Evolutionary conservation across 1,140 invertebrate species (phyloP), one percentile per base, ranked within the genome.

Genomic region (Psix sp.): DNA sequence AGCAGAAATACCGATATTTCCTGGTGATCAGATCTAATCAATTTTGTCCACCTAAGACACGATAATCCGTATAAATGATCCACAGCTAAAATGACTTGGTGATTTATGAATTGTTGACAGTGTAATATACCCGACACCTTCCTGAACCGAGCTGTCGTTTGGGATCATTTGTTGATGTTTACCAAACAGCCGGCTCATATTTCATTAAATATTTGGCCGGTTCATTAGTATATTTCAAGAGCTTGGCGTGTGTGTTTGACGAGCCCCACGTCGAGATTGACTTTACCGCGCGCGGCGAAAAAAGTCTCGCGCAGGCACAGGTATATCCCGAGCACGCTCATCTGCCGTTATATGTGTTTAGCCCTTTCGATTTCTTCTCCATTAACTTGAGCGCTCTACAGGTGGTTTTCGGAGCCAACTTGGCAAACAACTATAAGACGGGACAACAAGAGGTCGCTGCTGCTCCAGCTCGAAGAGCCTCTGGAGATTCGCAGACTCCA

Each of bases 321-420:
- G 67, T 71, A 54, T 35, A 40, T 46, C 36, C 2, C n/a, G n/a
- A n/a, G 6, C 9, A 6, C 15, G 46, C 18, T 51, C 42, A 38
- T 49, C 29, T 38, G n/a, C 45, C 9, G 46, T 31, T 60, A 52
- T 49, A 21, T 39, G 35, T 49, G 35, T 56, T 60, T 62, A 60
- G 48, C 70, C 70, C 70, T 74, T 74, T 65, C 70, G 70, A 74
- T 74, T 67, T 74, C 71, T 74, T 74, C 49, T 49, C 57, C 71
- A 74, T 74, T 67, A 74, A 74, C 21, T 57, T 62, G 35, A 43
- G 36, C 49, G 45, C 38, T 40, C 71, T 54, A 67, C 71, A 67
- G 63, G 63, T 74, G 70, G 70, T 60, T 67, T 67, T 45, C 48
- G 29, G 21, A n/a, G n/a, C n/a, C 70, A 21, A 26, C 18, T 43